Percentiles rank a stretch among this genome's conserved stretches.
Conservation (phyloP, 1,140 invertebrate genomes). For the Cataglyphis hispanica region DNA sequence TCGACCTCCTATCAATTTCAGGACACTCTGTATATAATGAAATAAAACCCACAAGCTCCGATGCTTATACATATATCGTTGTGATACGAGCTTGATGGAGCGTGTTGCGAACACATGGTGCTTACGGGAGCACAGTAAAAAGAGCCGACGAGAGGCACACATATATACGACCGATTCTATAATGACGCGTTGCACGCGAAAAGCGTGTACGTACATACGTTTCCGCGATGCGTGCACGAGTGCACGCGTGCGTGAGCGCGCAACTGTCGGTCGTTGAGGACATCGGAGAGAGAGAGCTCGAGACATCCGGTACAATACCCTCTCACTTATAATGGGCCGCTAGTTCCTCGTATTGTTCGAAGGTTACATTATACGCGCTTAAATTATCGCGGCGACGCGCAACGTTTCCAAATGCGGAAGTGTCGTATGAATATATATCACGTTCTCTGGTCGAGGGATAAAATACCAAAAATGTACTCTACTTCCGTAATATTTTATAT, state of each 20-base stretch:
- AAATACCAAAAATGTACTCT: not conserved
- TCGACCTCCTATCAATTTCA: not conserved
- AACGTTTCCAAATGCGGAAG: conserved; percentile 34
- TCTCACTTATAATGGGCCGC: conserved; percentile 78
- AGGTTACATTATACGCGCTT: conserved; percentile 74
- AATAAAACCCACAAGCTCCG: not conserved
- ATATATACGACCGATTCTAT: not conserved
- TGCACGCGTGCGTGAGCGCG: conserved; percentile 24
- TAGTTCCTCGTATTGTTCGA: conserved; percentile 81
- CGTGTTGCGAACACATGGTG: conserved; percentile 78
- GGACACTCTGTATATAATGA: not conserved
- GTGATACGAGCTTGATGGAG: conserved; percentile 33
- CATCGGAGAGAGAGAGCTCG: conserved; percentile 67
- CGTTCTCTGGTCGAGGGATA: not conserved
- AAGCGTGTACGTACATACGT: conserved; percentile 32
- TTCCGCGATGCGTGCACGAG: conserved; percentile 28
- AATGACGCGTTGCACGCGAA: conserved; percentile 43
- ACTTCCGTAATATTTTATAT: not conserved
- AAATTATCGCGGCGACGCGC: conserved; percentile 38
- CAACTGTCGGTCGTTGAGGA: conserved; percentile 63
- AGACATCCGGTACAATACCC: conserved; percentile 83
- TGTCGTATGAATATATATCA: not conserved
- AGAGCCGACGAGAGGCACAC: not conserved
- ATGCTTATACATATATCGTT: not conserved
- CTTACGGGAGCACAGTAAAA: not conserved